Evolutionary conservation across 2,888 invertebrate genomes (phyloP).

Genomic region (Cephus pygmeus): DNA sequence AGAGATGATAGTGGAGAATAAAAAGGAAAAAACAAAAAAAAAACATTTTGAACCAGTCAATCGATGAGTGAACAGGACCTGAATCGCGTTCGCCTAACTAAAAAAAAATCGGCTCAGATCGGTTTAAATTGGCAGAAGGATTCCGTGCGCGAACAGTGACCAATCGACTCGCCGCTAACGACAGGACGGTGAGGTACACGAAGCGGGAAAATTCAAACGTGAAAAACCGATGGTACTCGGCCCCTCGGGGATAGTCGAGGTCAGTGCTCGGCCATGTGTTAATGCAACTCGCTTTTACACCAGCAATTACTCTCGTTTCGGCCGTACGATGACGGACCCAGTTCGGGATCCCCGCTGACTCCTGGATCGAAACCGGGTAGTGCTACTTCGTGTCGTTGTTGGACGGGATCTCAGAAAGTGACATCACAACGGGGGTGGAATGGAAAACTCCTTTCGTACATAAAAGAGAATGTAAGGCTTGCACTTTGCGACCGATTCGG

Average conservation of each 20-base stretch:
- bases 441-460: slow-evolving; percentile 74
- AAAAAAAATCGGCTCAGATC: background rate
- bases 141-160: background rate
- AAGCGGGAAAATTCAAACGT: background rate
- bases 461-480: slow-evolving; percentile 90
- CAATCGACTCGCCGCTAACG: slow-evolving; percentile 29
- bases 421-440: slow-evolving; percentile 63
- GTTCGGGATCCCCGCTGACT: background rate
- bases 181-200: slow-evolving; percentile 23
- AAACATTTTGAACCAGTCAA: background rate
- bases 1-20: slow-evolving; percentile 4
- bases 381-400: slow-evolving; percentile 15
- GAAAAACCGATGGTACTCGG: background rate
- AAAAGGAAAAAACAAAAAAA: slow-evolving; percentile 19
- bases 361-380: slow-evolving; percentile 11
- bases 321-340: slow-evolving; percentile 2
- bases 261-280: background rate
- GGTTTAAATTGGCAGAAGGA: background rate
- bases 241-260: background rate
- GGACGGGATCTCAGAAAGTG: slow-evolving; percentile 15
- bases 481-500: slow-evolving; percentile 77
- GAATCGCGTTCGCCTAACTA: background rate
- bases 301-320: slow-evolving; percentile 8
- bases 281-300: background rate
- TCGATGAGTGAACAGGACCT: background rate